Base-by-base conservation (phyloP, 2,797 vertebrate species). In the Nannoperca obscura region DNA sequence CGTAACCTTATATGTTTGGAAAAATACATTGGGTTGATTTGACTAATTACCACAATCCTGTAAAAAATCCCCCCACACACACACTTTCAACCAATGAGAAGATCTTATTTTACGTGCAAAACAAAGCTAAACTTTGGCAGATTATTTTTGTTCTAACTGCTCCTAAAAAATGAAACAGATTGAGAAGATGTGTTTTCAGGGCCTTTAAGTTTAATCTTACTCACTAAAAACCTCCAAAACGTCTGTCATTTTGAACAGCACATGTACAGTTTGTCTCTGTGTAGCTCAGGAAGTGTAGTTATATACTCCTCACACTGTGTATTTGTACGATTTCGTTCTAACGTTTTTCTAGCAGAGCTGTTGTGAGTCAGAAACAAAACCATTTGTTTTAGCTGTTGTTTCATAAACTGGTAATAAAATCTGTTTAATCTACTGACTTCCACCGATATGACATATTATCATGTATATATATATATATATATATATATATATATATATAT, bases 361-460 rank as follows among this genome's bases (percentile, higher is more conserved):
- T 20, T 4, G 12, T 20, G 11, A 46, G 7, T 22, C 62, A 42
- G 24, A 24, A 34, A 30, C 1, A n/a, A 52, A 74, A 47, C 20
- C 34, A 47, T 67, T 59, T 58, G 42, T 71, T 32, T 8, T 44
- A 32, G 2, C 7, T 64, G 62, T 65, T 62, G 38, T 74, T 76
- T 74, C 70, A 77, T 77, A 79, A 81, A 73, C 82, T 44, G 20
- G 24, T 69, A 63, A 71, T 76, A 40, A 62, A 84, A 53, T 1
- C 46, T 7, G 42, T 72, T 70, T 58, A 65, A 76, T 66, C 46
- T 59, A 7, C 52, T 22, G 52, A 62, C 47, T 32, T 54, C 42
- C 10, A 40, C 4, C 44, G 34, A 34, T 6, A 69, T 40, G 46
- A 40, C 8, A n/a, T n/a, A n/a, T n/a, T n/a, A n/a, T n/a, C n/a